A percentile compares a stretch with the other conserved stretches of the same genome.
These are phyloP conservation scores for Catocala fraxini DNA, from an alignment of 2,888 invertebrate species.

Conservation along the genomic window DNA sequence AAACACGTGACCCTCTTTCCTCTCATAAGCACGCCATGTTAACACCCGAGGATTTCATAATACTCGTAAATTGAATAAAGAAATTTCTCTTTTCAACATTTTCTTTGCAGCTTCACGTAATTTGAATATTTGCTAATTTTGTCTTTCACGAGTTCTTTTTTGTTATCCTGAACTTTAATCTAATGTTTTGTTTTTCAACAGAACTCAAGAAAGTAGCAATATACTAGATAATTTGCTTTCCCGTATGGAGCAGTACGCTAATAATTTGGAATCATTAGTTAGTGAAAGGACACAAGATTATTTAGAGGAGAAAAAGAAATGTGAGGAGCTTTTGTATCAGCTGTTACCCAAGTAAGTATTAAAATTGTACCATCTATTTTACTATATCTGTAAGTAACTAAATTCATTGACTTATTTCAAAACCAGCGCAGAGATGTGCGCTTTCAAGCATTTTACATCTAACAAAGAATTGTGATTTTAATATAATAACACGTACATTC, in stretches of 20 bases:
- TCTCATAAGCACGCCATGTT: slow-evolving; percentile 20
- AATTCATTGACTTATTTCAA: too few relatives aligned
- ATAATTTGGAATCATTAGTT: slow-evolving; percentile 98
- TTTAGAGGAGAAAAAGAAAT: slow-evolving; percentile 99
- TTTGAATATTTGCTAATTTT: slow-evolving; percentile 33
- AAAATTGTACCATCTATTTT: too few relatives aligned
- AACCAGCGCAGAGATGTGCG: too few relatives aligned
- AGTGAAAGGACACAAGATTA: slow-evolving; percentile 99
- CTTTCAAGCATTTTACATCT: too few relatives aligned
- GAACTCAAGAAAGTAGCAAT: slow-evolving; percentile 96
- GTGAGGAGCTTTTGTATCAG: slow-evolving; percentile 98
- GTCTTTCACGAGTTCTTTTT: too few relatives aligned
- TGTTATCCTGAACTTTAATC: background rate
- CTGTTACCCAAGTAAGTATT: slow-evolving; percentile 95
- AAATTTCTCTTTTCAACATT: slow-evolving; percentile 16
- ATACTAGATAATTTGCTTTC: slow-evolving; percentile 97
- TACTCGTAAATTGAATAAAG: slow-evolving; percentile 23
- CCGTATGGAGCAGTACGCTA: slow-evolving; percentile 99
- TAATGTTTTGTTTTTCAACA: slow-evolving; percentile 68
- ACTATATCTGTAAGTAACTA: too few relatives aligned
- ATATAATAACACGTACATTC: too few relatives aligned
- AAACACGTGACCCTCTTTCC: slow-evolving; percentile 18
- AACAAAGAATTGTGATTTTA: too few relatives aligned
- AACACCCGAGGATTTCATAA: slow-evolving; percentile 23
- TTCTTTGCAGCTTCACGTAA: background rate